These are phyloP conservation scores for Perdix hodgsoniae DNA, from an alignment of 2,797 vertebrate genomes.

Conservation along the genomic window DNA sequence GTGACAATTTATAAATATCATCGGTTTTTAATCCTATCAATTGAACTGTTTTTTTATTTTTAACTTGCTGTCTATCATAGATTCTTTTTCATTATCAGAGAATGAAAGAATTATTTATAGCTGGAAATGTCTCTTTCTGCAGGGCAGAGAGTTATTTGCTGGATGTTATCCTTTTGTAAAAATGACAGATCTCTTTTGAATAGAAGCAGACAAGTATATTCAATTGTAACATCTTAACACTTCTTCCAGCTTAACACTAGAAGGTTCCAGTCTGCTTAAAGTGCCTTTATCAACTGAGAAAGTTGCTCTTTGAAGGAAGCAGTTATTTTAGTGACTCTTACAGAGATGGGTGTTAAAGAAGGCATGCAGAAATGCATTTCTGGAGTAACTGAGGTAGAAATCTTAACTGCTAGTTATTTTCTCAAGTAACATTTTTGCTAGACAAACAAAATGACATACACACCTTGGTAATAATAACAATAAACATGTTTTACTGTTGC, in stretches of 20 bases:
- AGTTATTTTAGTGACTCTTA: neutral
- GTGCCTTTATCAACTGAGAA: slow-evolving; percentile 12
- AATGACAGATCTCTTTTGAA: neutral
- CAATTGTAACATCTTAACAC: slow-evolving; percentile 21
- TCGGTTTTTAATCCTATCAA: slow-evolving; percentile 42
- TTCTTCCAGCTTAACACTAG: slow-evolving; percentile 24
- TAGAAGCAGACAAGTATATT: neutral
- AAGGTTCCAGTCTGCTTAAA: slow-evolving; percentile 21
- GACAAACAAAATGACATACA: neutral
- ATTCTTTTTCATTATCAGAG: slow-evolving; percentile 57
- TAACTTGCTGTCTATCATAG: slow-evolving; percentile 26
- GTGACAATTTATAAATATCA: slow-evolving; percentile 45
- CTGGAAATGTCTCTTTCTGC: slow-evolving; percentile 33
- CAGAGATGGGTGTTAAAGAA: neutral
- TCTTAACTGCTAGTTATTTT: neutral
- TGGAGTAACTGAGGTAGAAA: neutral
- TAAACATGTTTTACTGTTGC: neutral
- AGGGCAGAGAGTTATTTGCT: neutral
- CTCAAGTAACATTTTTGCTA: neutral
- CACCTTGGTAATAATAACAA: neutral
- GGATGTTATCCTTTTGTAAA: slow-evolving; percentile 31
- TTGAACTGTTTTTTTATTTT: slow-evolving; percentile 58
- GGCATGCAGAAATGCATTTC: neutral
- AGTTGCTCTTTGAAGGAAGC: neutral
- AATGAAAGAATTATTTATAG: slow-evolving; percentile 18